phyloP scores from a whole-genome alignment of 2,797 vertebrate genomes.

The Prunella strophiata region DNA sequence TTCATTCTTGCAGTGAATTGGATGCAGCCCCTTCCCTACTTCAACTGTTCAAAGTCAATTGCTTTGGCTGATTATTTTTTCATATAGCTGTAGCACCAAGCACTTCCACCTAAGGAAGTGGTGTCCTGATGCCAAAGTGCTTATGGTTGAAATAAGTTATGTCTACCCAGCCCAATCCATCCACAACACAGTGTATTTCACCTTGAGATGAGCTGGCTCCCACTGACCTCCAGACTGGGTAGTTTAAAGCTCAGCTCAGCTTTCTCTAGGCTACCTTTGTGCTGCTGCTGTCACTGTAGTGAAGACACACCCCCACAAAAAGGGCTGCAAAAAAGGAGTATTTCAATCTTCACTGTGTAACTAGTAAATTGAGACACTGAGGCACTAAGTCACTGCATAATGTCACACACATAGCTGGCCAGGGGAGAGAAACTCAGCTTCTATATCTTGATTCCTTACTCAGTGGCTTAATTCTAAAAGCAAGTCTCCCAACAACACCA shows the following conservation, averaged over 20 bases:
- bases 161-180: not conserved
- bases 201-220: not conserved
- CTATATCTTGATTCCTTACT: not conserved
- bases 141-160: not conserved
- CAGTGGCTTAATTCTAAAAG: not conserved
- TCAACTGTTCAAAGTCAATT: not conserved
- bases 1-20: conserved; percentile 12
- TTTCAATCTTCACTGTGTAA: not conserved
- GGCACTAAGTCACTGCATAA: not conserved
- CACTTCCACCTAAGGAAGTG: not conserved
- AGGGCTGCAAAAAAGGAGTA: not conserved
- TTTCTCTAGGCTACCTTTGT: not conserved
- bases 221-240: not conserved
- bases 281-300: not conserved
- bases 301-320: not conserved
- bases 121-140: not conserved
- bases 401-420: not conserved
- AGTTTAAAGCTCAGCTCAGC: not conserved
- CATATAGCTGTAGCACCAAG: not conserved
- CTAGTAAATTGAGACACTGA: not conserved
- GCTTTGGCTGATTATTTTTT: not conserved
- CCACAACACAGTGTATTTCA: not conserved
- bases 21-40: not conserved
- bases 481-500: not conserved
- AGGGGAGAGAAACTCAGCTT: not conserved